A percentile compares a stretch with the other conserved stretches of the same genome.
Conservation (phyloP, 2,888 invertebrate genomes). For the Tiliacea aurago region DNA sequence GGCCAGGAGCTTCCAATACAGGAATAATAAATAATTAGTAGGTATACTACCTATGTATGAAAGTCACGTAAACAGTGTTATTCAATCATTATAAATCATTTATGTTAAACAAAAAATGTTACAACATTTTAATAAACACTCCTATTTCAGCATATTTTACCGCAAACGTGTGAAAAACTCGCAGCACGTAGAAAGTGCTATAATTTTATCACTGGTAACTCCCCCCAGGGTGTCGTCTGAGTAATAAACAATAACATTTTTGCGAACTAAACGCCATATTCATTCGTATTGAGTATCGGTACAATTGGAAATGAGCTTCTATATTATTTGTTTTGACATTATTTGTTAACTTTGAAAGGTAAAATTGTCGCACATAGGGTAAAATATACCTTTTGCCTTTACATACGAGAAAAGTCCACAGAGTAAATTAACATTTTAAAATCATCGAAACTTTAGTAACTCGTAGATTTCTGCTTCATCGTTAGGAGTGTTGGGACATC, state of each 20-base stretch:
- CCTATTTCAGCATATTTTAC: constrained; percentile 9
- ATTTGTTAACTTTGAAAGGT: constrained; percentile 28
- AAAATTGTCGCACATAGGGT: not conserved
- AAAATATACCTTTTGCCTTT: not conserved
- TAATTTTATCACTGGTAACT: constrained; percentile 58
- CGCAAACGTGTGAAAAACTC: constrained; percentile 29
- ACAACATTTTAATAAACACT: constrained; percentile 4
- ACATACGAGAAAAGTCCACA: not conserved
- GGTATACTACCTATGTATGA: no score
- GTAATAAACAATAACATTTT: constrained; percentile 49
- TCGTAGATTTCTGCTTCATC: no score
- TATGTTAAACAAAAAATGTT: not conserved
- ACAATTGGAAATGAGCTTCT: constrained; percentile 21
- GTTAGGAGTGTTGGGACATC: not conserved
- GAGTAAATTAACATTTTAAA: not conserved
- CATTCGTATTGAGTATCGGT: constrained; percentile 20
- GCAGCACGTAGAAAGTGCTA: constrained; percentile 56
- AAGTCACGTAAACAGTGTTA: not conserved
- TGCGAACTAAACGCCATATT: constrained; percentile 44
- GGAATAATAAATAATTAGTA: not conserved
- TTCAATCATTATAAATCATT: not conserved
- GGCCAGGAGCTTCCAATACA: not conserved
- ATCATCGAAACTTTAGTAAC: not conserved
- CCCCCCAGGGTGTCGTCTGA: constrained; percentile 61
- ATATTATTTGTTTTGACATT: constrained; percentile 30